A percentile compares a stretch with the other conserved stretches of the same genome.
These are phyloP conservation scores for Colletes gigas DNA, from an alignment of 1,140 invertebrate genomes.

Conservation along the genomic window DNA sequence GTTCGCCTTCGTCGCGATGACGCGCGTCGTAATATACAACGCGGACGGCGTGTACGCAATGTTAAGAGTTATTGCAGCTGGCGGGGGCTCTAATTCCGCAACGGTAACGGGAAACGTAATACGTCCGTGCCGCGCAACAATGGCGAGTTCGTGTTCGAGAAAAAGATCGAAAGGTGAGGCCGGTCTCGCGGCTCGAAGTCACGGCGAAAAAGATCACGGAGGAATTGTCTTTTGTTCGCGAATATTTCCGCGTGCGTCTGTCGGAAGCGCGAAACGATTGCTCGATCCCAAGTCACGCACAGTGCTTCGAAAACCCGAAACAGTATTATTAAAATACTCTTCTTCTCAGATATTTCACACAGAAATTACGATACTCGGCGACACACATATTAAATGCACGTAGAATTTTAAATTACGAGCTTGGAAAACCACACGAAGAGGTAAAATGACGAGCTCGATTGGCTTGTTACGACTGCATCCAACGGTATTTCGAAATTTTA, in stretches of 20 bases:
- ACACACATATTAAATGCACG: too few species aligned
- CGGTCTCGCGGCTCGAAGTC: too few species aligned
- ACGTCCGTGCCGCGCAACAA: neutral
- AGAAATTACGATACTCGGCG: too few species aligned
- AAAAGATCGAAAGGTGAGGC: neutral
- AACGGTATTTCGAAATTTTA: too few species aligned
- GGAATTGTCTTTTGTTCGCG: neutral
- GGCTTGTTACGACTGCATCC: too few species aligned
- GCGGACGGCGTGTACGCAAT: neutral
- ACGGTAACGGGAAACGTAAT: slow-evolving; percentile 10
- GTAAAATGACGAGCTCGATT: too few species aligned
- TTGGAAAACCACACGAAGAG: too few species aligned
- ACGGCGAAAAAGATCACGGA: neutral
- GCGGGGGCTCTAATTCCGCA: neutral
- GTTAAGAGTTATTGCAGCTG: slow-evolving; percentile 15
- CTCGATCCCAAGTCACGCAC: too few species aligned
- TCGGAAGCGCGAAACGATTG: neutral
- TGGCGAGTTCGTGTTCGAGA: neutral
- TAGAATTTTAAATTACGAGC: too few species aligned
- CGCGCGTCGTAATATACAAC: slow-evolving; percentile 5
- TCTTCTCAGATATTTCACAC: too few species aligned
- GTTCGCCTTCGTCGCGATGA: neutral
- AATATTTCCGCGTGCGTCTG: neutral
- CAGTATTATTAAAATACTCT: too few species aligned
- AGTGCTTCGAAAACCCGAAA: too few species aligned